Conservation (phyloP, 2,797 vertebrate genomes). For the Rhabdomys pumilio region DNA sequence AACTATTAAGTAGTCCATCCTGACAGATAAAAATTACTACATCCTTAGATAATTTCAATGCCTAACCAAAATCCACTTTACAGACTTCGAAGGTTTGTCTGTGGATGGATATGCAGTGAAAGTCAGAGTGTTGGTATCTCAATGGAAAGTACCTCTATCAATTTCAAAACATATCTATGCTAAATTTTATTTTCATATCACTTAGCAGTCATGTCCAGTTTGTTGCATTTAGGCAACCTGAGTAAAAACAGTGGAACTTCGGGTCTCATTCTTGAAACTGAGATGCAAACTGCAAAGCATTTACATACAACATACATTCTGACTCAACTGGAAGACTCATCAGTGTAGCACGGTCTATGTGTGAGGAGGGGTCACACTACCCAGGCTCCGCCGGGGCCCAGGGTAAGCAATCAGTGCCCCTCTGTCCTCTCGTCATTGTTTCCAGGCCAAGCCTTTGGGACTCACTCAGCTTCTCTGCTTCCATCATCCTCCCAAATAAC, state of each 20-base stretch:
- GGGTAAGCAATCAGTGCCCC: neutral
- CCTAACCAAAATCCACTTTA: conserved; percentile 51
- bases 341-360: neutral
- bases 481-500: neutral
- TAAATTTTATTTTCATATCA: conserved; percentile 58
- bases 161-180: conserved; percentile 64
- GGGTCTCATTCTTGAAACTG: neutral
- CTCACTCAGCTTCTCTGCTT: neutral
- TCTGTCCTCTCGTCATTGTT: neutral
- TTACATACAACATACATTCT: neutral
- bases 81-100: conserved; percentile 45
- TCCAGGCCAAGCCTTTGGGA: neutral
- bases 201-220: conserved; percentile 54
- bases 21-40: conserved; percentile 65
- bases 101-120: neutral
- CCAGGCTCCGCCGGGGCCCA: neutral
- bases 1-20: conserved; percentile 40
- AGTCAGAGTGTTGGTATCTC: conserved; percentile 57
- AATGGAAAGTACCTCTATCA: conserved; percentile 52
- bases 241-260: conserved; percentile 26
- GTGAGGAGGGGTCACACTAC: neutral
- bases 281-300: neutral
- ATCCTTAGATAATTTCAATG: conserved; percentile 51
- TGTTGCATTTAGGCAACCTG: conserved; percentile 42
- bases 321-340: neutral